Evolutionary conservation across 2,797 vertebrate species (phyloP), one percentile per base, ranked within the genome.

Genomic region (Ctenopoma kingsleyae): DNA sequence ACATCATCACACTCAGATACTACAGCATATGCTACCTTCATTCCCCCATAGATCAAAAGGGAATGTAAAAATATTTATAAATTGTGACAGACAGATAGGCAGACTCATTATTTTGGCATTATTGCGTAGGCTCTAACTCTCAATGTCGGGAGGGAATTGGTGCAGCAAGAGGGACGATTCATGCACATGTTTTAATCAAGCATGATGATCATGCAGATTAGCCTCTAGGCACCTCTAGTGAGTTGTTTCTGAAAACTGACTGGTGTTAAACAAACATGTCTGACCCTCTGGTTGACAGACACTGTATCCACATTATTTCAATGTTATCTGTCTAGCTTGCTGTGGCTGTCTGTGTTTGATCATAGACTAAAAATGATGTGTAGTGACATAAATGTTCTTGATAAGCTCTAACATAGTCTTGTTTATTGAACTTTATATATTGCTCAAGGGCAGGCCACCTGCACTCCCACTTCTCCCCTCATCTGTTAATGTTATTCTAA

Each of bases 1-100:
- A 88, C 81, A 87, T 91, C 83, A 90, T 91, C 84, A 92, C 77
- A 85, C 78, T 80, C 55, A 62, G 74, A 89, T 86, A 85, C 79
- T 83, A 48, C 53, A 83, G 76, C 90, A 91, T 82, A 81, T 90
- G 89, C 78, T 90, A 87, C 82, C 76, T 85, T 82, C 76, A 87
- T 85, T 78, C 48, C 40, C 41, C 27, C 65, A 51, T 32, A 16
- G 71, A 91, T 91, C 89, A 92, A 91, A 92, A 64, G 74, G 63
- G 69, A 79, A 59, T 71, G 74, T 78, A 27, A 74, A 83, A 79
- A 77, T 80, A n/a, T n/a, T n/a, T n/a, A n/a, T n/a, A n/a, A 52
- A 71, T 58, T n/a, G 60, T 78, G 76, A 79, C 76, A 91, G 85
- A 81, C 84, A 89, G 76, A 88, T 83, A 84, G 74, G 67, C 44